A percentile compares a stretch with the other conserved stretches of the same genome.
Evolutionary conservation across 2,113 vertebrate species (phyloP).

Genomic region (Megaceryle torquata): DNA sequence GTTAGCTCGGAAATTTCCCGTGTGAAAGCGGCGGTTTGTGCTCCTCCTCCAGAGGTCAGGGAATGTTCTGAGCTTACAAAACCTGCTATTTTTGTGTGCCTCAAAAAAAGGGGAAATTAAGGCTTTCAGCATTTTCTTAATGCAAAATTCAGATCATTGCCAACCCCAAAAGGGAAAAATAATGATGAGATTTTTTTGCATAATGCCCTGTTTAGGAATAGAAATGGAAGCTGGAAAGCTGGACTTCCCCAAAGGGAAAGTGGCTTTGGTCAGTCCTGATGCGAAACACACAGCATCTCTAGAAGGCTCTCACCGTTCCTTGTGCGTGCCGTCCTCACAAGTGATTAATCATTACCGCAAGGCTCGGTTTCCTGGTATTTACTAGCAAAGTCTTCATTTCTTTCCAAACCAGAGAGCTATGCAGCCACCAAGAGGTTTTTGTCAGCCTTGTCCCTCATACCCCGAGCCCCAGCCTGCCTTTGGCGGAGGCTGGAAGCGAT

Average conservation of each 20-base stretch:
- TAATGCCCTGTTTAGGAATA: not conserved
- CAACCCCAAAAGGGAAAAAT: not conserved
- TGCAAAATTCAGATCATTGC: not conserved
- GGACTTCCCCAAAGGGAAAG: not conserved
- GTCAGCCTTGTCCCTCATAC: not conserved
- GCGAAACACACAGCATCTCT: not conserved
- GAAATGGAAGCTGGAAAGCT: not conserved
- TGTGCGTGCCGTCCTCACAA: not conserved
- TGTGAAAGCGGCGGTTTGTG: not conserved
- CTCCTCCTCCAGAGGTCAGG: not conserved
- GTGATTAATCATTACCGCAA: not conserved
- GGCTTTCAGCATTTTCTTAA: not conserved
- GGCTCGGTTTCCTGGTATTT: not conserved
- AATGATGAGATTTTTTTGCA: rapidly evolving
- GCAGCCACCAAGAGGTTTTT: rapidly evolving
- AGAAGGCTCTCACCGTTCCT: not conserved
- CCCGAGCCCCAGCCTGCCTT: not conserved
- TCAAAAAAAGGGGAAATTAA: not conserved
- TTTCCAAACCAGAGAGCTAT: not conserved
- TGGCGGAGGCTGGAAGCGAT: not conserved
- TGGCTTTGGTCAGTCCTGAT: not conserved
- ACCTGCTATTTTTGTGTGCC: not conserved
- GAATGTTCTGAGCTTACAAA: not conserved
- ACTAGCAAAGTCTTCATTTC: not conserved
- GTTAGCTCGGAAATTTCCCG: not conserved